phyloP scores from a whole-genome alignment of 2,113 vertebrate genomes.

The Lagopus muta region DNA sequence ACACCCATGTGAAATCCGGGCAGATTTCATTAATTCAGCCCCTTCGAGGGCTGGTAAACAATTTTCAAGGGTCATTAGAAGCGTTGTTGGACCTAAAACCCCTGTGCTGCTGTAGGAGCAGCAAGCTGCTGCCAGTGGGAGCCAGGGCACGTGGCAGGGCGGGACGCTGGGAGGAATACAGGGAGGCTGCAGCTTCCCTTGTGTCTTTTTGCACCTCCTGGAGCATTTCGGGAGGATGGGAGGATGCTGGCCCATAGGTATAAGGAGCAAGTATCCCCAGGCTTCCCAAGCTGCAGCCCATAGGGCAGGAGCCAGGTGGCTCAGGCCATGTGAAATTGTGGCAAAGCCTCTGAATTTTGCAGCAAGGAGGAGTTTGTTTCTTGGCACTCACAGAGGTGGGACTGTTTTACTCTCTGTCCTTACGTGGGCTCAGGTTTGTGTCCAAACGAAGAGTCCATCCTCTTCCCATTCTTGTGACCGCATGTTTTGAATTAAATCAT shows the following conservation, averaged over 20 bases:
- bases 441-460: neutral
- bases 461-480: neutral
- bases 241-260: fast-evolving
- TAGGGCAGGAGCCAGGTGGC: fast-evolving
- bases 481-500: neutral
- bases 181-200: neutral
- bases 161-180: fast-evolving
- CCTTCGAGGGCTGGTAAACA: neutral
- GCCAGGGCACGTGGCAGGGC: fast-evolving
- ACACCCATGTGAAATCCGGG: neutral
- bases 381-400: neutral
- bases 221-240: neutral
- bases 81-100: neutral
- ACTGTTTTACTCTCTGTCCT: fast-evolving
- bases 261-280: neutral
- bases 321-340: neutral
- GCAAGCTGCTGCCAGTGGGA: fast-evolving
- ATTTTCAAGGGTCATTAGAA: neutral
- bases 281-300: fast-evolving
- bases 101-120: fast-evolving
- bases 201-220: neutral
- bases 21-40: neutral
- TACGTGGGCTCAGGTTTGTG: neutral
- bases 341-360: neutral
- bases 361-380: neutral